A percentile compares a stretch with the other conserved stretches of the same genome.
phyloP scores from a whole-genome alignment of 2,888 invertebrate genomes.

The Ametastegia equiseti region DNA sequence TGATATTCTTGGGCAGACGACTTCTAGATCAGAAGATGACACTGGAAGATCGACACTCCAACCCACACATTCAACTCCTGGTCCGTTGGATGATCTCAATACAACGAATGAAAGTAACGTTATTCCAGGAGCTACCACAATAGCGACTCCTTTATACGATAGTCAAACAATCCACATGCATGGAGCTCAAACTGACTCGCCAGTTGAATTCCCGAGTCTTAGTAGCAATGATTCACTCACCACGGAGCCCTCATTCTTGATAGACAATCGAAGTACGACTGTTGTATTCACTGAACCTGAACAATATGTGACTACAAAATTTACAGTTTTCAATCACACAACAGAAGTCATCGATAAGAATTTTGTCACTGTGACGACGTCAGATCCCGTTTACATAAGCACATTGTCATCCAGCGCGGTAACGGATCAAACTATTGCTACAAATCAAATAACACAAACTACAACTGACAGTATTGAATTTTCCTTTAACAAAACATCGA shows the following conservation, averaged over 20 bases:
- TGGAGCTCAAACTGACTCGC: not conserved
- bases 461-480: not conserved
- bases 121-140: not conserved
- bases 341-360: not conserved
- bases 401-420: not conserved
- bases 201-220: not conserved
- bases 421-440: not conserved
- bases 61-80: not conserved
- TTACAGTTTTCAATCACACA: not conserved
- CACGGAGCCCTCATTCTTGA: not conserved
- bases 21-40: not conserved
- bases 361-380: not conserved
- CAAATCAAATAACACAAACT: not conserved
- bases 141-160: not conserved
- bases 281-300: not conserved
- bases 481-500: not conserved
- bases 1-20: not conserved
- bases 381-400: not conserved
- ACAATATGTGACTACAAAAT: constrained; percentile 16
- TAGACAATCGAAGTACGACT: not conserved
- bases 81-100: not conserved
- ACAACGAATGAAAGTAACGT: not conserved
- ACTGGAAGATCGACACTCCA: not conserved
- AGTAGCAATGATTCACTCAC: not conserved
- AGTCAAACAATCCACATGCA: not conserved